Evolutionary conservation across 2,113 vertebrate species (phyloP), one percentile per base, ranked within the genome.

Genomic region (Nothocercus nigrocapillus): DNA sequence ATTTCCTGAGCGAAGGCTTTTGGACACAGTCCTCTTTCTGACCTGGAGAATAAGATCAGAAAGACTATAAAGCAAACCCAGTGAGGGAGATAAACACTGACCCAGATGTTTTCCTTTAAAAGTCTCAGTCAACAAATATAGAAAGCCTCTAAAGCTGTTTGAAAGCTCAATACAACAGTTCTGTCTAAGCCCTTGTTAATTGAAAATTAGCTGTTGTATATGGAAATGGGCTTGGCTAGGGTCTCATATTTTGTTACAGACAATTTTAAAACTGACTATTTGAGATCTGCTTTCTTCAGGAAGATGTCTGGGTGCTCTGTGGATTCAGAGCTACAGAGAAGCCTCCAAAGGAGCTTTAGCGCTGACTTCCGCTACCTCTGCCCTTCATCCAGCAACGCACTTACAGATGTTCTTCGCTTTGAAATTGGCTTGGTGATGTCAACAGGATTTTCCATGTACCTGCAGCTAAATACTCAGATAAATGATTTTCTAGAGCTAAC

Each of bases 351-450:
- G 68, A 62, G 47, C 89, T 58, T 92, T 72, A 79, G 30, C 17
- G 66, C 19, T 92, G 64, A 79, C 90, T 87, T 93, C 76, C 76
- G 44, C 77, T 84, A 49, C 54, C 49, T 93, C 83, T 96, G 93
- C 90, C 90, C 21, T 27, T 79, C 30, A 44, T 86, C 92, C 93
- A 96, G 53, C 21, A 89, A 88, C 90, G 81, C 83, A 96, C 90
- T 96, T 96, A 96, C 74, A 84, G 85, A 38, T 79, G 28, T 58
- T 88, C 93, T 81, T 88, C 1, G 1, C 66, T 97, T 93, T 90
- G 83, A 92, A 96, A 95, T 75, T 53, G 58, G 24, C 83, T 92
- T 81, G 74, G 74, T 2, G 0, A 76, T 84, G 83, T 93, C 88
- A 94, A n/a, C 40, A 62, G 44, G 34, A 45, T 73, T 95, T 86